These are phyloP conservation scores for Panagrolaimus sp. DNA, from an alignment of 1,140 invertebrate genomes.

Conservation along the genomic window DNA sequence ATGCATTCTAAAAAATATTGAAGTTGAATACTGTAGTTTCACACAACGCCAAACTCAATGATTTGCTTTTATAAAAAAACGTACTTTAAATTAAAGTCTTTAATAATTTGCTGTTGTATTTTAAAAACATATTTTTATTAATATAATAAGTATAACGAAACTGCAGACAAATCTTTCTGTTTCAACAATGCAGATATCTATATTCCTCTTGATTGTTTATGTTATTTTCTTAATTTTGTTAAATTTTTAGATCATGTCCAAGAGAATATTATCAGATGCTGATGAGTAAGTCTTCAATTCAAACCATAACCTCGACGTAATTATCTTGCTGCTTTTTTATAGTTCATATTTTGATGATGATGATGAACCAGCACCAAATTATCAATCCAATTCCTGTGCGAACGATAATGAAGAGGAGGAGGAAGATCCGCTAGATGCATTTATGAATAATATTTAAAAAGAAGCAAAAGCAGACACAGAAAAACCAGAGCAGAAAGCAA, in stretches of 20 bases:
- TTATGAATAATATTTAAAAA: not conserved
- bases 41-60: too few species aligned
- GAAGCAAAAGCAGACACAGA: not conserved
- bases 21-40: too few species aligned
- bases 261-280: not conserved
- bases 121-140: not conserved
- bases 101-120: not conserved
- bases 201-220: too few species aligned
- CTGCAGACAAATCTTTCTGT: too few species aligned
- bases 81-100: too few species aligned
- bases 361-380: not conserved
- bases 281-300: not conserved
- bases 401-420: not conserved
- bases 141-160: not conserved
- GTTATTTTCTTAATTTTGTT: too few species aligned
- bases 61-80: too few species aligned
- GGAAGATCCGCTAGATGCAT: not conserved
- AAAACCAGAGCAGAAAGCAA: not conserved
- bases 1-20: too few species aligned
- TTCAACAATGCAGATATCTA: too few species aligned
- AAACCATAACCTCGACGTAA: not conserved
- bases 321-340: not conserved
- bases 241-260: too few species aligned
- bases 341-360: constrained; percentile 3
- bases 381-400: not conserved